phyloP scores from a whole-genome alignment of 2,113 vertebrate genomes.

The Silurus asotus region DNA sequence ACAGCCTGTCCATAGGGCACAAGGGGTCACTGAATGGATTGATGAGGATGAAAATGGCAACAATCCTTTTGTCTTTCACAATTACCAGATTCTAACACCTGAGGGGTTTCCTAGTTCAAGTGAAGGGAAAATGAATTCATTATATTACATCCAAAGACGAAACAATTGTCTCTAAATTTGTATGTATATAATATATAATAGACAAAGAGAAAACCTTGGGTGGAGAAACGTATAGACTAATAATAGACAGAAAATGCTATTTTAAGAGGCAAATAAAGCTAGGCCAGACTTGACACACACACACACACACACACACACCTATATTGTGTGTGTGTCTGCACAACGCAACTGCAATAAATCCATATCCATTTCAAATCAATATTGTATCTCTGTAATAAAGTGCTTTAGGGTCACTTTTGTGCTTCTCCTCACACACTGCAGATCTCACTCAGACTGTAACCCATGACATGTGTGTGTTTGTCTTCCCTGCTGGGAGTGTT shows the following conservation, averaged over 20 bases:
- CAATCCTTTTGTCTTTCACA: neutral
- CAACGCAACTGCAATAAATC: no score
- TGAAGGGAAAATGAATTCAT: no score
- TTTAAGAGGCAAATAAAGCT: neutral
- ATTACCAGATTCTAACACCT: neutral
- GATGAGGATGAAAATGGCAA: neutral
- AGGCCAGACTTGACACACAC: neutral
- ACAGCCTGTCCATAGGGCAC: neutral
- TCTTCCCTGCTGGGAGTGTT: conserved; percentile 23
- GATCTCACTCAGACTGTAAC: conserved; percentile 3
- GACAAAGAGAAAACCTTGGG: neutral
- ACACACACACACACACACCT: no score
- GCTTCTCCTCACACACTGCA: neutral
- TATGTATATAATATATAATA: neutral
- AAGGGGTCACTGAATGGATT: neutral
- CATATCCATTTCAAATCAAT: neutral
- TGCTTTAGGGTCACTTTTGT: neutral
- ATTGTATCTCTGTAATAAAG: neutral
- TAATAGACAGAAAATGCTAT: neutral
- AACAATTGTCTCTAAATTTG: no score
- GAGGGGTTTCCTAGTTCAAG: no score
- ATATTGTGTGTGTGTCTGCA: no score
- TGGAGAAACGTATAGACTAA: neutral
- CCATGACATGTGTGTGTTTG: conserved; percentile 4
- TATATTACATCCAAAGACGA: no score